Conservation (phyloP, 2,888 invertebrate genomes). For the Lasiommata megera region DNA sequence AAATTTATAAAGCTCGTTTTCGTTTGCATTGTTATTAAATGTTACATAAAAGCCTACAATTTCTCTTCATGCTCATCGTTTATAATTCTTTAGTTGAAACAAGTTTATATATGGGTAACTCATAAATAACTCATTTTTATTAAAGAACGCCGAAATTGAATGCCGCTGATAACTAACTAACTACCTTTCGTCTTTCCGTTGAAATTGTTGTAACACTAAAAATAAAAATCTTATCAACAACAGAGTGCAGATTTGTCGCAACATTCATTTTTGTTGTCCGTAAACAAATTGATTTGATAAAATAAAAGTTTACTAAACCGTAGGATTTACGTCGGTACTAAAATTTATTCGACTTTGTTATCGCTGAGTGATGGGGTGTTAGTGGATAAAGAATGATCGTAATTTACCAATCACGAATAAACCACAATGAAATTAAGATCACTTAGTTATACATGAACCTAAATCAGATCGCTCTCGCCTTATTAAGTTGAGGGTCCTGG, state of each 20-base stretch:
- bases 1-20: constrained; percentile 27
- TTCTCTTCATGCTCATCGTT: constrained; percentile 17
- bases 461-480: not conserved
- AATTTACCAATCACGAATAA: constrained; percentile 6
- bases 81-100: constrained; percentile 11
- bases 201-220: no score
- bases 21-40: constrained; percentile 32
- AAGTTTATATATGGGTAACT: not conserved
- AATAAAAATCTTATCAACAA: not conserved
- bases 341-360: constrained; percentile 7
- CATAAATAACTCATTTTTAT: constrained; percentile 6
- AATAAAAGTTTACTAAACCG: not conserved
- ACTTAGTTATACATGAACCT: not conserved
- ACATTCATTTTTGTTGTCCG: not conserved
- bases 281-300: not conserved
- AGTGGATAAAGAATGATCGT: constrained; percentile 25
- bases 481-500: no score
- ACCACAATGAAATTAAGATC: constrained; percentile 16
- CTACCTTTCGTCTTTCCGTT: no score
- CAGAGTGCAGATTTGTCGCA: not conserved
- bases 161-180: no score
- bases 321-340: not conserved
- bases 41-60: constrained; percentile 31
- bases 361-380: not conserved
- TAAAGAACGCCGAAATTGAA: no score